A percentile compares a stretch with the other conserved stretches of the same genome.
phyloP scores from a whole-genome alignment of 2,113 vertebrate species.

The Triplophysa rosa region DNA sequence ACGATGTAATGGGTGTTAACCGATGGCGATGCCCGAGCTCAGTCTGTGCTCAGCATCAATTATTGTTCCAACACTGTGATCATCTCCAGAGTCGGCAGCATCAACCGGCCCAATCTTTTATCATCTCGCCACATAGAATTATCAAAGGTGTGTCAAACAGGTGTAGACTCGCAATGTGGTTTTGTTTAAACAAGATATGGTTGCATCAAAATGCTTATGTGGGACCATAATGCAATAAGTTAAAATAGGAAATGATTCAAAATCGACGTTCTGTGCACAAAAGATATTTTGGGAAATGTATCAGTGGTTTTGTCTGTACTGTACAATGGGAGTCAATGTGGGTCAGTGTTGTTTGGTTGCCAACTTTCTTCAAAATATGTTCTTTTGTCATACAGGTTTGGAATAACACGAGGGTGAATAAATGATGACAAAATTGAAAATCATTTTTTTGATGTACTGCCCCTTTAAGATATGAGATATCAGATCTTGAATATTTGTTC shows the following conservation, averaged over 20 bases:
- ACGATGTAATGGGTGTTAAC: slow-evolving; percentile 60
- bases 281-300: too few species aligned
- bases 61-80: slow-evolving; percentile 37
- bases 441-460: too few species aligned
- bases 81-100: slow-evolving; percentile 62
- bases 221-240: too few species aligned
- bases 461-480: not conserved
- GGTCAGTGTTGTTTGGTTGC: too few species aligned
- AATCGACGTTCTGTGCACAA: too few species aligned
- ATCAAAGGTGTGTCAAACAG: slow-evolving; percentile 31
- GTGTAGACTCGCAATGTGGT: slow-evolving; percentile 8
- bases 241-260: too few species aligned
- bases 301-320: too few species aligned
- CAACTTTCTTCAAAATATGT: too few species aligned
- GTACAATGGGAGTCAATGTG: too few species aligned
- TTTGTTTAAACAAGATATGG: slow-evolving; percentile 3
- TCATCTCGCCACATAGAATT: slow-evolving; percentile 47
- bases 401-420: too few species aligned
- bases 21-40: slow-evolving; percentile 56
- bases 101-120: slow-evolving; percentile 56
- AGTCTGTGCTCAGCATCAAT: slow-evolving; percentile 51
- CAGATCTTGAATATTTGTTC: not conserved
- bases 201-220: not conserved
- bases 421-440: too few species aligned
- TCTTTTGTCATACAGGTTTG: too few species aligned